Base-by-base conservation (phyloP, 2,113 vertebrate species). In the Pipra filicauda region DNA sequence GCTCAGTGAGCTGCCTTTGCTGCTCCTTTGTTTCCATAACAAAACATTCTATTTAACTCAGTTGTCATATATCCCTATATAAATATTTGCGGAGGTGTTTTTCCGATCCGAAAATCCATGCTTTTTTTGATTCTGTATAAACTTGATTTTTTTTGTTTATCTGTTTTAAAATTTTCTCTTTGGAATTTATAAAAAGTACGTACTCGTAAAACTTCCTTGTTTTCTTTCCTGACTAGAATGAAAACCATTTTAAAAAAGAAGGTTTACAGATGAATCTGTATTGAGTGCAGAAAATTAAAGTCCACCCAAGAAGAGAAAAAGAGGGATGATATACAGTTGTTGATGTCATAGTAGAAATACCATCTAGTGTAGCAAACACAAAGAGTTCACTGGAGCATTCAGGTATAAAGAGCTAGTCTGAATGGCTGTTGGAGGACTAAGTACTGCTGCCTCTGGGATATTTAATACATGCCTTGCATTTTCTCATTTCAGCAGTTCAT, bases 391-490 rank as follows among this genome's bases (percentile, higher is more conserved):
- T 96, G 93, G 89, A 96, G 91, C 95, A 95, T 97, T 96, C 96
- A 95, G 94, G 91, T 96, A 95, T 88, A 79, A 96, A 94, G 85
- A 94, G 52, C 77, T 61, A 37, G 71, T 58, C 78, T 93, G 95
- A 97, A 96, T 95, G 93, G 87, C 93, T 95, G 79, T 88, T 97
- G 85, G 85, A 87, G 44, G 74, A 94, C 91, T 94, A 91, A 87
- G 91, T 89, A 91, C 86, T 96, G 81, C 95, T 96, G 94, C 89
- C 96, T 97, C 85, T 96, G 93, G 95, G 96, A 95, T 97, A 96
- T 96, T 97, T 96, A 97, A 96, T 96, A 95, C 90, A 96, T 95
- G 94, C 93, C 96, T 94, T 95, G 91, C 93, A 91, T 96, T 97
- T 96, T 96, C 93, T 93, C 87, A 88, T 97, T 96, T 95, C 95